Percentiles rank a stretch among this genome's conserved stretches.
Evolutionary conservation across 2,888 invertebrate genomes (phyloP).

Genomic region (Apamea monoglypha): DNA sequence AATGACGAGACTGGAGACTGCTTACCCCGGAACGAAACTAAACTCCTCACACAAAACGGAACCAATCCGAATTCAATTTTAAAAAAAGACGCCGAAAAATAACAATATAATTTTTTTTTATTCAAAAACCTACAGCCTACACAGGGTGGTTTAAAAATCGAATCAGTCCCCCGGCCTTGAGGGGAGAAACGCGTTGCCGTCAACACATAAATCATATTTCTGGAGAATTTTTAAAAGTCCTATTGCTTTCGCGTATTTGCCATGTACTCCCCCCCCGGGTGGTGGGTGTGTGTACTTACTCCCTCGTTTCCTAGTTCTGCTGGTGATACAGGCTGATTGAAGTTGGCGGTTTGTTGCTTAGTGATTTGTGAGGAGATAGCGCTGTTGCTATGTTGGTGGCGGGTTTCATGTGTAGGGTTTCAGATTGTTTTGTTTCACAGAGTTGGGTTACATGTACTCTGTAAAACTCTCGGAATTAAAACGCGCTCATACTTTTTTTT

Average conservation of each 20-base stretch:
- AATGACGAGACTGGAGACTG: neutral
- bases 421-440: neutral
- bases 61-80: slow-evolving; percentile 67
- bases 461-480: neutral
- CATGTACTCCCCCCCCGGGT: slow-evolving; percentile 87
- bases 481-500: neutral
- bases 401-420: neutral
- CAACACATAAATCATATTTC: slow-evolving; percentile 91
- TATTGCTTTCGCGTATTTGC: slow-evolving; percentile 91
- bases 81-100: slow-evolving; percentile 69
- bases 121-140: slow-evolving; percentile 75
- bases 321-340: slow-evolving; percentile 77
- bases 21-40: neutral
- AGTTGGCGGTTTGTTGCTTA: slow-evolving; percentile 64
- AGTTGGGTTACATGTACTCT: neutral
- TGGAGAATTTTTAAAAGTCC: slow-evolving; percentile 91
- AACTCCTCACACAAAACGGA: slow-evolving; percentile 39
- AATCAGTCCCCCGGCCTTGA: slow-evolving; percentile 89
- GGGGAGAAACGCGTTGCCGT: slow-evolving; percentile 87
- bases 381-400: slow-evolving; percentile 32
- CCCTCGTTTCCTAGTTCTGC: slow-evolving; percentile 90
- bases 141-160: slow-evolving; percentile 90
- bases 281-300: slow-evolving; percentile 89
- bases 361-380: slow-evolving; percentile 64
- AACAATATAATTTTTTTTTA: slow-evolving; percentile 75